Evolutionary conservation across 1,140 invertebrate species (phyloP).

Genomic region (Drosophila ficusphila): DNA sequence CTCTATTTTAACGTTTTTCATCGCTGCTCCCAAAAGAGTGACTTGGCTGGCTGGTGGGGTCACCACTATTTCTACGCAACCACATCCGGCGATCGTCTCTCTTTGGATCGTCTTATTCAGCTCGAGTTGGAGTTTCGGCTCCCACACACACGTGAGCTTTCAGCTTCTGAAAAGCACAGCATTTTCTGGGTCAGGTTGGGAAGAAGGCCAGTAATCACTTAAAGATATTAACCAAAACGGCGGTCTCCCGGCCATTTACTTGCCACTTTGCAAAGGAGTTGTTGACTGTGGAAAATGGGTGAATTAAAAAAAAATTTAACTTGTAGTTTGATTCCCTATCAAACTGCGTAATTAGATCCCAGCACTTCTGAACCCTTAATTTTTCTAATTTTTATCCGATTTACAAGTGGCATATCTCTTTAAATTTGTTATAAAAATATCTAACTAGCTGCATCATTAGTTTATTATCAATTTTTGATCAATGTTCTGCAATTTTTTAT

Average conservation of each 20-base stretch:
- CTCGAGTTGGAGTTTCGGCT: slow-evolving; percentile 13
- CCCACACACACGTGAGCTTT: slow-evolving; percentile 14
- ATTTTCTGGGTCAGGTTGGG: slow-evolving; percentile 14
- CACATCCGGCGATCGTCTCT: slow-evolving; percentile 64
- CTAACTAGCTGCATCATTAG: too few relatives aligned
- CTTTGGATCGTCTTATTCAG: not conserved
- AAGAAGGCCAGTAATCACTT: slow-evolving; percentile 21
- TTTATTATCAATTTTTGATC: too few relatives aligned
- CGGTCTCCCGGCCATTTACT: slow-evolving; percentile 3
- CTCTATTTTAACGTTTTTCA: not conserved
- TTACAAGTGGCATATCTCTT: too few relatives aligned
- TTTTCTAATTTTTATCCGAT: too few relatives aligned
- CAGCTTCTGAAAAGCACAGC: not conserved
- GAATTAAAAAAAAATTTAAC: not conserved
- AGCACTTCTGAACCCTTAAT: too few relatives aligned
- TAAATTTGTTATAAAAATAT: too few relatives aligned
- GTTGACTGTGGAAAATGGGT: slow-evolving; percentile 9
- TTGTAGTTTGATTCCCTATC: too few relatives aligned
- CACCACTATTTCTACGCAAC: slow-evolving; percentile 62
- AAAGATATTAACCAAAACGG: slow-evolving; percentile 3
- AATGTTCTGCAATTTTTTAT: too few relatives aligned
- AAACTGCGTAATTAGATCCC: too few relatives aligned
- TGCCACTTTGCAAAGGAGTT: slow-evolving; percentile 17
- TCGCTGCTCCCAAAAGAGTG: slow-evolving; percentile 7
- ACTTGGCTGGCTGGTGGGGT: slow-evolving; percentile 17